Evolutionary conservation across 2,797 vertebrate genomes (phyloP), one percentile per base, ranked within the genome.

Genomic region (Pangasius sanitwongsei): DNA sequence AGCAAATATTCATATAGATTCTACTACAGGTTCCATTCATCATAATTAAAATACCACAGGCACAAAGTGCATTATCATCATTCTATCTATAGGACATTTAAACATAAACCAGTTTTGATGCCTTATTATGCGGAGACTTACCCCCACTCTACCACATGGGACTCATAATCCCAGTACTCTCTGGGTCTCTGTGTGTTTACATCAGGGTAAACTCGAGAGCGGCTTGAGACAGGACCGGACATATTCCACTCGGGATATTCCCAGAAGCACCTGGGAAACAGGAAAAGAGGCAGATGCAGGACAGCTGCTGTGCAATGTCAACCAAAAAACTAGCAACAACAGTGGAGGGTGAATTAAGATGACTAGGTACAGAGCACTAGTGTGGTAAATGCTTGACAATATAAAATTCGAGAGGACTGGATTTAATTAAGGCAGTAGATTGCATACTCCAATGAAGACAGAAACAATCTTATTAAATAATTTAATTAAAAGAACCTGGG

Each of bases 111-210:
- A 44, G 50, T 57, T 67, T 44, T 34, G 0, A 81, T 50, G 48
- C 31, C 31, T 44, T 28, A 78, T 13, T 50, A 28, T 50, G 55
- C 13, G 3, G 12, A 15, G 34, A 44, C n/a, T 37, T 31, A 98
- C 97, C 97, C 97, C 97, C 97, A 98, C 92, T 98, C 97, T 90
- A 98, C 97, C 86, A 97, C 97, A 90, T 97, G 97, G 77, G 97
- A 97, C 93, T 98, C 97, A 53, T 97, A 98, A 93, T 98, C 97
- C 97, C 97, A 97, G 90, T 97, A 98, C 93, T 98, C 97, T 92
- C 97, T 96, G 89, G 97, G 97, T 91, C 97, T 95, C 93, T 97
- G 97, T 92, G 97, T 97, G 96, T 98, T 98, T 93, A 97, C 97
- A 89, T 97, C 97, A 44, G 97, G 96, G 95, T 98, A 97, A 95